Conservation (phyloP, 2,113 vertebrate species). For the Alethe castanea region DNA sequence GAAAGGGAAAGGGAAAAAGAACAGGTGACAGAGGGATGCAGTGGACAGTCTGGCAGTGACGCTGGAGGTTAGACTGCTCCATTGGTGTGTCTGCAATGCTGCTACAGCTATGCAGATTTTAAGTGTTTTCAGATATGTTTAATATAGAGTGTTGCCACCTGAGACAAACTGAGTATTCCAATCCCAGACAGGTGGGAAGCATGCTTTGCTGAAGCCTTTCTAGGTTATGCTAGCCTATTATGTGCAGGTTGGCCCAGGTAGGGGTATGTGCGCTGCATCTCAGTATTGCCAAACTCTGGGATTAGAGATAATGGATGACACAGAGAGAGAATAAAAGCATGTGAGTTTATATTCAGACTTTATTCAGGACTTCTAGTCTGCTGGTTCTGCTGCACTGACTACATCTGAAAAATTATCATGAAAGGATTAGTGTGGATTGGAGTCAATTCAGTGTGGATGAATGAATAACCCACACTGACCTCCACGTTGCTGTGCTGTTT, state of each 20-base stretch:
- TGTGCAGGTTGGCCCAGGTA: background rate
- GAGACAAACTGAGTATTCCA: background rate
- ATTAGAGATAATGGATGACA: background rate
- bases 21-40: background rate
- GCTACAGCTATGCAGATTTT: background rate
- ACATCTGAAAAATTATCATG: background rate
- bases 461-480: background rate
- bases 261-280: accelerated
- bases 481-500: background rate
- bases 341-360: background rate
- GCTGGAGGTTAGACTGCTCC: background rate
- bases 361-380: background rate
- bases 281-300: background rate
- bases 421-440: background rate
- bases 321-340: background rate
- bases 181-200: background rate
- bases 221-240: background rate
- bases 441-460: background rate
- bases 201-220: background rate
- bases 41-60: background rate
- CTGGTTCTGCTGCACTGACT: background rate
- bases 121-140: background rate
- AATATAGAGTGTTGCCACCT: background rate
- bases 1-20: background rate
- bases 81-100: background rate